Evolutionary conservation across 2,888 invertebrate genomes (phyloP).

Genomic region (Nomada lathburiana): DNA sequence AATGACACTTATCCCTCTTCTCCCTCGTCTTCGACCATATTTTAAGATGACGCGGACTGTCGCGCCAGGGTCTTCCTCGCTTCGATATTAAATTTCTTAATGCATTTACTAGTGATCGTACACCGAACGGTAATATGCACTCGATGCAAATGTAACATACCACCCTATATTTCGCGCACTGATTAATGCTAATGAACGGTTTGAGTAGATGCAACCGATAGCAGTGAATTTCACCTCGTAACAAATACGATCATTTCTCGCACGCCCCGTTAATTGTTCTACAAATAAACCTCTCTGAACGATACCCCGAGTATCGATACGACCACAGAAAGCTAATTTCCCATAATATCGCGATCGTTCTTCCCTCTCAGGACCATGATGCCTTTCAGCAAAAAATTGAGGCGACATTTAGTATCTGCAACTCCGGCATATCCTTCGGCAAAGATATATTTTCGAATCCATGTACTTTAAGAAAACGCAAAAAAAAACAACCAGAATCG

Average conservation of each 20-base stretch:
- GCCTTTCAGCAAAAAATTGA: too few relatives aligned
- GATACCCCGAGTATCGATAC: neutral
- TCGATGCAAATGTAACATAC: neutral
- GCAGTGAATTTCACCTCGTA: slow-evolving; percentile 40
- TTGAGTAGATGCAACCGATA: neutral
- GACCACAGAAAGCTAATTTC: too few relatives aligned
- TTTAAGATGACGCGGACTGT: slow-evolving; percentile 30
- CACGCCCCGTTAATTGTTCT: slow-evolving; percentile 45
- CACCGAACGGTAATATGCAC: neutral
- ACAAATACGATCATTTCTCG: slow-evolving; percentile 47
- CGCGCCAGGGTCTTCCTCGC: slow-evolving; percentile 38
- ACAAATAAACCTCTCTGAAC: neutral
- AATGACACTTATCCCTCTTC: slow-evolving; percentile 43
- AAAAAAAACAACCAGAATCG: too few relatives aligned
- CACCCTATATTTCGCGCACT: neutral
- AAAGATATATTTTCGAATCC: too few relatives aligned
- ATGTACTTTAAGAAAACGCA: too few relatives aligned
- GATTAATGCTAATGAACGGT: slow-evolving; percentile 5
- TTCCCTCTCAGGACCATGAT: too few relatives aligned
- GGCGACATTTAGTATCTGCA: neutral
- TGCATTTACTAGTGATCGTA: neutral
- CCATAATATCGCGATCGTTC: too few relatives aligned
- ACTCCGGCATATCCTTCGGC: neutral
- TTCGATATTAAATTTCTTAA: slow-evolving; percentile 48
- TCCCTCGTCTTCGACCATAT: slow-evolving; percentile 46